Base-by-base conservation (phyloP, 2,797 vertebrate species). In the Poliocrania exsul region DNA sequence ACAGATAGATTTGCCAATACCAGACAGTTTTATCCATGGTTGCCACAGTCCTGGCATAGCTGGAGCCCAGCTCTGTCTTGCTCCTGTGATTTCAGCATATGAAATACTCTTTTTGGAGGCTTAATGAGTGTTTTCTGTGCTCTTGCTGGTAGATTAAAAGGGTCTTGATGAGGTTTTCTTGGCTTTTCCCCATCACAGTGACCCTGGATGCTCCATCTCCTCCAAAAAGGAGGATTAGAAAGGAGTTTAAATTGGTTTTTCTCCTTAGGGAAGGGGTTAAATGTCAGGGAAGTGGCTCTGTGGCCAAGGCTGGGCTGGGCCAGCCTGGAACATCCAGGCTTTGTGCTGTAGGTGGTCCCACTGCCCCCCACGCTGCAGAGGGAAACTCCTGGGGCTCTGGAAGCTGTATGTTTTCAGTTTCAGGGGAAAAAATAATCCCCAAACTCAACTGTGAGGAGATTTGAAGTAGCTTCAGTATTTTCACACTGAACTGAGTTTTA, bases 1-100 rank as follows among this genome's bases (percentile, higher is more conserved):
- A 40, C 21, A 13, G 50, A 29, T 40, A n/a, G 56, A 7, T 74
- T 92, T 7, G 9, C 20, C 5, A 7, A 2, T 37, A 19, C n/a
- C 33, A 44, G 29, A 17, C 15, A 10, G 31, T 53, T 53, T 70
- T 69, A 5, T 38, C 42, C n/a, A 6, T n/a, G 65, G 4, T 35
- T 23, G 25, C 42, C 16, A 3, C 2, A 2, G 47, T 38, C 26
- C 25, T 25, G 7, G 0, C 2, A 0, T 24, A 28, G 13, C 42
- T 46, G 28, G 77, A 75, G 50, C 38, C 35, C 28, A 5, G 11
- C 11, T 67, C 11, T 74, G 49, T 24, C 47, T 53, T 24, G 14
- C 35, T 84, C 56, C 85, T 80, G 20, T 61, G 66, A 17, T 74
- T 92, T 73, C 53, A 81, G 35, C 29, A 2, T 9, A 24, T 50